phyloP scores from a whole-genome alignment of 1,140 invertebrate genomes.

The Pygmarrhopalites habei region DNA sequence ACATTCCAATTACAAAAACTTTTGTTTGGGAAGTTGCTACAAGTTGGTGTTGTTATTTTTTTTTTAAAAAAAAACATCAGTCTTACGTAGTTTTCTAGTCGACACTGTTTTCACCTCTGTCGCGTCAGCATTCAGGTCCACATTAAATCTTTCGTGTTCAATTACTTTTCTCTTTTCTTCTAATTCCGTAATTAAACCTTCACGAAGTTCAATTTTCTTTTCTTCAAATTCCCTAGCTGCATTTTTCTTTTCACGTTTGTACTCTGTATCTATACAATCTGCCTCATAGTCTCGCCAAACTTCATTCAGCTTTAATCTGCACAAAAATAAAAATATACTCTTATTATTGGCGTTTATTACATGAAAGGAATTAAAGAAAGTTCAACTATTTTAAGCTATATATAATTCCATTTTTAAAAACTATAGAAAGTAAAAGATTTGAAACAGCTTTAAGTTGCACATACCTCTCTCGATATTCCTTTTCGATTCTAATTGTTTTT shows the following conservation, averaged over 20 bases:
- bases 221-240: conserved; percentile 89
- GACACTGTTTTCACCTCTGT: conserved; percentile 53
- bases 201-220: conserved; percentile 84
- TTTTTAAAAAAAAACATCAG: no score
- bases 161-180: conserved; percentile 86
- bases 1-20: no score
- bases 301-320: conserved; percentile 65
- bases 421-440: no score
- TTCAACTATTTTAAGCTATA: no score
- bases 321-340: no score
- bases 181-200: conserved; percentile 81
- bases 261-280: conserved; percentile 80
- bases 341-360: no score
- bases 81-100: conserved; percentile 82
- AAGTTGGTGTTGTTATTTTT: no score
- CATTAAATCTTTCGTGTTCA: conserved; percentile 63
- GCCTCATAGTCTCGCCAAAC: conserved; percentile 75
- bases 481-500: conserved; percentile 72
- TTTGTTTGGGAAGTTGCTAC: no score
- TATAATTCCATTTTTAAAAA: no score
- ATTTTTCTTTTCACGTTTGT: conserved; percentile 75
- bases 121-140: conserved; percentile 38
- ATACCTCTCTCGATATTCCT: conserved; percentile 65
- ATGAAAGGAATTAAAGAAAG: no score
- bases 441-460: no score